A percentile compares a stretch with the other conserved stretches of the same genome.
phyloP scores from a whole-genome alignment of 2,797 vertebrate species.

The Malurus splendens region DNA sequence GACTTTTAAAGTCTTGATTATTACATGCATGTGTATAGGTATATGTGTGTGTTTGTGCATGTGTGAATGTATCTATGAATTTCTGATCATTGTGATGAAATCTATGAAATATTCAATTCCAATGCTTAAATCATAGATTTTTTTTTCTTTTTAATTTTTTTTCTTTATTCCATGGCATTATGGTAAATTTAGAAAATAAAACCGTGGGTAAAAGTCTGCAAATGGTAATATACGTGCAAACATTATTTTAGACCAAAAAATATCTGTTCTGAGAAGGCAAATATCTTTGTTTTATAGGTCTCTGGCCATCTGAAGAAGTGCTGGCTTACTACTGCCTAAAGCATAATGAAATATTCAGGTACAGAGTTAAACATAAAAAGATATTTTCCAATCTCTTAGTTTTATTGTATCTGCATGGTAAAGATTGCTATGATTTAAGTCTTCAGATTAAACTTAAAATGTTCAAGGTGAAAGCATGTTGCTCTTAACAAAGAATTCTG shows the following conservation, averaged over 20 bases:
- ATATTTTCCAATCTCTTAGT: slow-evolving; percentile 8
- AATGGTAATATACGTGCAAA: neutral
- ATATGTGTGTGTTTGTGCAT: neutral
- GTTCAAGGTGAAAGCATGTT: slow-evolving; percentile 68
- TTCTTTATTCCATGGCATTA: neutral
- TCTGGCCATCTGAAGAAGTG: slow-evolving; percentile 97
- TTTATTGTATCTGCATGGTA: slow-evolving; percentile 62
- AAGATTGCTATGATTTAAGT: slow-evolving; percentile 61
- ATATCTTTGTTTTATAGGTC: slow-evolving; percentile 76
- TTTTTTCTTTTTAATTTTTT: neutral
- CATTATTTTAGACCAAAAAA: neutral
- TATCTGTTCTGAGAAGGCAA: neutral
- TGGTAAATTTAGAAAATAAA: neutral
- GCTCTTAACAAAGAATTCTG: slow-evolving; percentile 68
- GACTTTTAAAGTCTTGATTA: neutral
- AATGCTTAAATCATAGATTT: neutral
- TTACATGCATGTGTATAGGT: neutral
- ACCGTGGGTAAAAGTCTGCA: neutral
- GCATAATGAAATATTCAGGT: slow-evolving; percentile 90
- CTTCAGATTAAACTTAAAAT: slow-evolving; percentile 64
- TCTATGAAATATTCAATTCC: neutral
- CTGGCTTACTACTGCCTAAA: slow-evolving; percentile 96
- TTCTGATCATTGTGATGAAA: neutral
- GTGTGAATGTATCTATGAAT: neutral
- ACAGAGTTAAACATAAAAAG: slow-evolving; percentile 63